Evolutionary conservation across 2,888 invertebrate species (phyloP).

Genomic region (Caenorhabditis drosophilae): DNA sequence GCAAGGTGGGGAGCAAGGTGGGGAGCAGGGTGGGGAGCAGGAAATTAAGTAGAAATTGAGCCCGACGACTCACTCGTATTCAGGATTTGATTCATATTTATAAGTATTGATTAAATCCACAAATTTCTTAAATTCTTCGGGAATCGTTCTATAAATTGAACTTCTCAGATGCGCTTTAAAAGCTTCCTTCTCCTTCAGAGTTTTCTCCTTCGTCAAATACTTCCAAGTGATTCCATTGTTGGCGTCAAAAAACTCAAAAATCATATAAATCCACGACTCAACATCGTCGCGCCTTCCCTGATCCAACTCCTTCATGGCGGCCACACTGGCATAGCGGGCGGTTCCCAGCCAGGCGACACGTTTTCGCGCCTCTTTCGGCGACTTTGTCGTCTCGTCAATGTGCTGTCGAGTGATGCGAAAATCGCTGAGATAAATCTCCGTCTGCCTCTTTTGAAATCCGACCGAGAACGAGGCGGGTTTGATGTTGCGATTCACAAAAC

Average conservation of each 20-base stretch:
- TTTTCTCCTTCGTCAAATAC: constrained; percentile 2
- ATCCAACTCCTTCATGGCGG: constrained; percentile 9
- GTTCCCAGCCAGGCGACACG: constrained; percentile 17
- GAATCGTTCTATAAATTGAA: constrained; percentile 12
- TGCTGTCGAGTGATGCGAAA: constrained; percentile 19
- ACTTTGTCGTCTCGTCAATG: constrained; percentile 7
- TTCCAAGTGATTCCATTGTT: constrained; percentile 22
- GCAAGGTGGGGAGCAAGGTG: too few relatives aligned
- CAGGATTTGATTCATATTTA: constrained; percentile 18
- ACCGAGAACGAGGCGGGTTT: constrained; percentile 21
- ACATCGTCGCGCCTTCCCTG: constrained; percentile 26
- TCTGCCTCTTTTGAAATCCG: constrained; percentile 1
- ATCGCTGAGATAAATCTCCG: constrained; percentile 10
- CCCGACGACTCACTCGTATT: constrained; percentile 16
- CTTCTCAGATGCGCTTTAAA: constrained; percentile 13
- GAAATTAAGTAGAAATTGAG: too few relatives aligned
- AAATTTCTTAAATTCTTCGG: constrained; percentile 27
- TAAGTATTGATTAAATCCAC: constrained; percentile 15
- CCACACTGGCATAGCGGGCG: constrained; percentile 17
- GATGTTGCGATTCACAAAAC: constrained; percentile 25
- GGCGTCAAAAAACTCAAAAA: constrained; percentile 22
- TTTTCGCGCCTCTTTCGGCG: constrained; percentile 8
- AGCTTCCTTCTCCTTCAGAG: constrained; percentile 22
- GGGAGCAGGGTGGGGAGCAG: too few relatives aligned
- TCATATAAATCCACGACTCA: constrained; percentile 36